Base-by-base conservation (phyloP, 2,888 invertebrate species). In the Ochropleura leucogaster region DNA sequence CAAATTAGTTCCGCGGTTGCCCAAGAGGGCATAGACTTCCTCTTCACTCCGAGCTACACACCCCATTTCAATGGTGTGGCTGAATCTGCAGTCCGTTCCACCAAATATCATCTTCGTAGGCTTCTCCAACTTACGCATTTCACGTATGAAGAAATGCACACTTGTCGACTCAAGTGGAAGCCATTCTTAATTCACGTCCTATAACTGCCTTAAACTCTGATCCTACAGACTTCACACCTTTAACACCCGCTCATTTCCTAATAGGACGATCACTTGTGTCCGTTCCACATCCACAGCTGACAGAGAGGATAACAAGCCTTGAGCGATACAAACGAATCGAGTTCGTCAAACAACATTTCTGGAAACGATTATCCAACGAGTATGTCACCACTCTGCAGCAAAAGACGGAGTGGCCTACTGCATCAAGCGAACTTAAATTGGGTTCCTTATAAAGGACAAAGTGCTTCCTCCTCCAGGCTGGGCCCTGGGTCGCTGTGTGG, bases 81-180 rank as follows among this genome's bases (percentile, higher is more conserved):
- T 62, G 60, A 62, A 62, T 62, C 44, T 62, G 60, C 60, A 18
- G 60, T 62, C 44, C 60, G 60, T 62, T 62, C 42, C 18, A 62
- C 60, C 8, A 44, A 62, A 62, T 62, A 62, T 44, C 60, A 62
- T 62, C 60, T 62, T 62, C 60, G 60, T 62, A 62, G 60, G 44
- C 60, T 62, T 62, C 60, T 62, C 44, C 40, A 62, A 62, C 44
- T 62, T 62, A 62, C 60, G 60, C 60, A 62, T 62, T 62, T 62
- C 60, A 62, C 60, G 40, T 18, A 62, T n/a, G 60, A 62, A 62
- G 60, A 46, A 46, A 46, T 46, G 44, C 44, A 46, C 44, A 46
- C 44, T 46, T 46, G 44, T 46, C 44, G 44, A 46, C 44, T 46
- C 44, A 46, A 46, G 44, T 46, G 44, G 44, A 46, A 46, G 44